phyloP scores from a whole-genome alignment of 2,888 invertebrate genomes.

The Allophyes oxyacanthae region DNA sequence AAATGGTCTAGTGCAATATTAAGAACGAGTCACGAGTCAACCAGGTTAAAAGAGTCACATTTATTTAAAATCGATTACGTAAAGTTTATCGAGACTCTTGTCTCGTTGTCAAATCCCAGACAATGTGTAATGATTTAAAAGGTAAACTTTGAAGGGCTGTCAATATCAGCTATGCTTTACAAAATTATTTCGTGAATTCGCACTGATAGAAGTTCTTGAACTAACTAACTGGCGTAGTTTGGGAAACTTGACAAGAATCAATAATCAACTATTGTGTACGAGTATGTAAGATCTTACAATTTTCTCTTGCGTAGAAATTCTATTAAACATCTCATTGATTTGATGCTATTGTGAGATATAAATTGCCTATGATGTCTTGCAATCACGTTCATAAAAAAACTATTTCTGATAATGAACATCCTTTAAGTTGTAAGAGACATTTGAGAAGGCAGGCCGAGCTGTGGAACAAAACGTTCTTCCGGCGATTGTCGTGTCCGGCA shows the following conservation, averaged over 20 bases:
- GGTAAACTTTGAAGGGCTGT: constrained; percentile 47
- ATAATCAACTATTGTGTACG: constrained; percentile 25
- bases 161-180: constrained; percentile 40
- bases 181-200: constrained; percentile 26
- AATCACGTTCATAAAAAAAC: background rate
- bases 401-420: background rate
- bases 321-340: background rate
- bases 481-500: constrained; percentile 67
- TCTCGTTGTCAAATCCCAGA: constrained; percentile 55
- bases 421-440: constrained; percentile 18
- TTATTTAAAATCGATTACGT: constrained; percentile 70
- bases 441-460: constrained; percentile 36
- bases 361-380: background rate
- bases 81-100: constrained; percentile 63
- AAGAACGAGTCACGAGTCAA: constrained; percentile 64
- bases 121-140: constrained; percentile 52
- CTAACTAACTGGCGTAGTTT: constrained; percentile 6
- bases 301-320: background rate
- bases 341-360: constrained; percentile 1
- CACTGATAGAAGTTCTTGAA: constrained; percentile 7
- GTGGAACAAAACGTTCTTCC: constrained; percentile 64
- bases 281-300: constrained; percentile 7
- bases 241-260: constrained; percentile 21
- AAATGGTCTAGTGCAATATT: constrained; percentile 62
- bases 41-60: constrained; percentile 64